Conservation (phyloP, 2,888 invertebrate genomes). For the Eupithecia subfuscata region DNA sequence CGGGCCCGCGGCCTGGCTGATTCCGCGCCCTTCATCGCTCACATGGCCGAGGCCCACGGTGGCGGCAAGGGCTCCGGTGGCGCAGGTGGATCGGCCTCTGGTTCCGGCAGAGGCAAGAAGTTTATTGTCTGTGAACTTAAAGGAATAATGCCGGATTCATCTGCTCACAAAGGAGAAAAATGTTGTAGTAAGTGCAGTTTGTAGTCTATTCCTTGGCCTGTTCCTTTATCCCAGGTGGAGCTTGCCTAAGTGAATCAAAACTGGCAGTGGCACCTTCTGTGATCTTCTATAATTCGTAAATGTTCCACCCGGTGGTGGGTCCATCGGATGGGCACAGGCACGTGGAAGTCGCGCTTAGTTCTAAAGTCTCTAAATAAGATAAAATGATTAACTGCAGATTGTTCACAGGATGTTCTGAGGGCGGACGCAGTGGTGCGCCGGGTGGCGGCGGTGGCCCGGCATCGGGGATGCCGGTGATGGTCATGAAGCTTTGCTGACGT, state of each 20-base stretch:
- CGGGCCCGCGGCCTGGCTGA: constrained; percentile 75
- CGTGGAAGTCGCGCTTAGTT: background rate
- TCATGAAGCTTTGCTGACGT: constrained; percentile 74
- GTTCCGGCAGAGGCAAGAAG: constrained; percentile 63
- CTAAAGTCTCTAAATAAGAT: background rate
- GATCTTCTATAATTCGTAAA: too few relatives aligned
- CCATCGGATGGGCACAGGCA: background rate
- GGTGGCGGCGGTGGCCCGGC: constrained; percentile 48
- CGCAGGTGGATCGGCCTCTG: constrained; percentile 48
- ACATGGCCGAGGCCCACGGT: constrained; percentile 55
- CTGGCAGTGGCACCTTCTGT: too few relatives aligned
- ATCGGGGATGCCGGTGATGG: constrained; percentile 66
- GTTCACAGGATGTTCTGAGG: constrained; percentile 72
- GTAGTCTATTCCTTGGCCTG: constrained; percentile 36
- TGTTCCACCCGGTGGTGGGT: background rate
- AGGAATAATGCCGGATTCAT: constrained; percentile 63
- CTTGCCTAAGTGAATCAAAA: background rate
- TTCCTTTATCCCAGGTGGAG: constrained; percentile 22
- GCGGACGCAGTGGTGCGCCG: constrained; percentile 16
- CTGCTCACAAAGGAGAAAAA: constrained; percentile 58
- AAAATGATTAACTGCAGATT: constrained; percentile 51
- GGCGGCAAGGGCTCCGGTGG: constrained; percentile 53
- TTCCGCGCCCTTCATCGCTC: constrained; percentile 66
- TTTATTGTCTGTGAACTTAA: constrained; percentile 80
- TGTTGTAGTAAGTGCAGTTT: constrained; percentile 75